Base-by-base conservation (phyloP, 35 echinoderm and acorn worm species). In the Heliocidaris tuberculata region DNA sequence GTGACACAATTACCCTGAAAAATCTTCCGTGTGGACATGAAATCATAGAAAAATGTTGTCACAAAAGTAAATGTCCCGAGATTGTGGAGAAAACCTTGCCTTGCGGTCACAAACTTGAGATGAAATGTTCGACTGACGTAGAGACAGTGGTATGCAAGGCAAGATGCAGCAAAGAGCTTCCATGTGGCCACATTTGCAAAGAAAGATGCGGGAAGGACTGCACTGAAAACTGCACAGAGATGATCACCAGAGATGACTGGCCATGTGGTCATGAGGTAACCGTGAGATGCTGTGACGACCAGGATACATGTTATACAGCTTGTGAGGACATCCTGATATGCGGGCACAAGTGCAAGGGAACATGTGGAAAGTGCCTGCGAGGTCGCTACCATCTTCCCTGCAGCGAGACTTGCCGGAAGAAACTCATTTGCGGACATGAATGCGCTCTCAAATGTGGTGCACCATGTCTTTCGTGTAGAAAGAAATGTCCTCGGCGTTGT, bases 381-480 rank as follows among this genome's bases (percentile, higher is more conserved):
- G n/a, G 54, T 27, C 61, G 93, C 59, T 85, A 85, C 27, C 65
- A 60, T n/a, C 49, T 30, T 12, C 42, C 86, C 50, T 96, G 96
- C 71, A 30, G 56, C 17, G 31, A 94, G 56, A 97, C 61, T 30
- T 99, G 98, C 60, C 70, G 35, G 16, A 93, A 94, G 24, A 96
- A 31, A 6, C 70, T 99, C 24, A 93, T 97, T 31, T 99, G 98
- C 93, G 97, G 98, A 27, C 98, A 99, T 90, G 19, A 60, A 61
- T 99, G 98, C 86, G 47, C 65, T 17, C 95, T 92, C 9, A 85
- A 88, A 13, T 99, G 98, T 86, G 95, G 95, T 30, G 86, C 52
- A 56, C 70, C 92, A 30, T 99, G 98, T 85, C 96, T 97, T 52
- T 96, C 98, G n/a, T 99, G 98, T 92, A 91, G 88, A 32, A 90